Percentiles rank a stretch among this genome's conserved stretches.
Evolutionary conservation across 2,113 vertebrate species (phyloP).

Genomic region (Heteronetta atricapilla): DNA sequence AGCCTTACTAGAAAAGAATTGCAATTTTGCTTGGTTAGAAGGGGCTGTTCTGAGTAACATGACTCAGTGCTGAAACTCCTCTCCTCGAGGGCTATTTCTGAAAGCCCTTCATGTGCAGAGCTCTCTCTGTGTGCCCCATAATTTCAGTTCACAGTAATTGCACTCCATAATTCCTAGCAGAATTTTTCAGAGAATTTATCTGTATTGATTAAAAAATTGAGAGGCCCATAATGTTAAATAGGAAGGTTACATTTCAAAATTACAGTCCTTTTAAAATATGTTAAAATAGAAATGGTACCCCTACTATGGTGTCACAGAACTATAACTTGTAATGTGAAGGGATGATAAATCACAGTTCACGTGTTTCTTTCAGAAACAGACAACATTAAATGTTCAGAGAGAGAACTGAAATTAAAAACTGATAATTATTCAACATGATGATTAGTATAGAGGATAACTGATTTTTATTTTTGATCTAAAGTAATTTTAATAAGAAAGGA

Average conservation of each 20-base stretch:
- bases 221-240: background rate
- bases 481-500: fast-evolving
- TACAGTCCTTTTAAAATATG: background rate
- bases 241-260: background rate
- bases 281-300: background rate
- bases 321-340: background rate
- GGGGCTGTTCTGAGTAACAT: background rate
- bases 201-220: background rate
- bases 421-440: background rate
- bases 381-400: background rate
- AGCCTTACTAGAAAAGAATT: background rate
- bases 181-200: background rate
- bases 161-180: background rate
- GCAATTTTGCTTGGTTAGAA: background rate
- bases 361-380: background rate
- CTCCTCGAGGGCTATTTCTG: background rate
- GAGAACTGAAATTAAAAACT: background rate
- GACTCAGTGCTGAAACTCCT: background rate
- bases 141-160: background rate
- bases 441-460: background rate
- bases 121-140: background rate
- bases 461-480: background rate
- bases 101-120: background rate
- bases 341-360: background rate
- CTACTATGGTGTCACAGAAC: background rate